Evolutionary conservation across 2,797 vertebrate species (phyloP).

Genomic region (Sebastes iracundus): DNA sequence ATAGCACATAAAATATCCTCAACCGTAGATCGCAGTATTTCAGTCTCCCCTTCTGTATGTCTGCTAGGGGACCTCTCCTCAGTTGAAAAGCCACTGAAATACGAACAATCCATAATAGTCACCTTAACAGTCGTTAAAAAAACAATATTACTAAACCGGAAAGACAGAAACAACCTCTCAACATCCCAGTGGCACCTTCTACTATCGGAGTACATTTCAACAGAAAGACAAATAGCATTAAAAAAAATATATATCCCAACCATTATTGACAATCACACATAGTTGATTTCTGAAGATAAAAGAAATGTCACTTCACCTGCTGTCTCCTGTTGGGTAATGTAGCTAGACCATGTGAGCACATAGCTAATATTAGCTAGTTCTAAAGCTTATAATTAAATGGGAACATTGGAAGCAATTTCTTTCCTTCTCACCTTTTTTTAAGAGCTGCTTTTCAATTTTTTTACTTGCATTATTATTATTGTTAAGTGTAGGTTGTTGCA

Average conservation of each 20-base stretch:
- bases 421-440: not conserved
- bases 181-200: not conserved
- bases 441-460: not conserved
- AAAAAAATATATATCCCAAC: too few species aligned
- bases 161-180: not conserved
- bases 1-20: not conserved
- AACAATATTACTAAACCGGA: not conserved
- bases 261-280: not conserved
- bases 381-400: not conserved
- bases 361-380: not conserved
- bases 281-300: not conserved
- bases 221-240: not conserved
- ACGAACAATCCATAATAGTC: not conserved
- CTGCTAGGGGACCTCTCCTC: not conserved
- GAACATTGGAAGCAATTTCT: not conserved
- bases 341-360: not conserved
- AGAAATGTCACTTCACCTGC: not conserved
- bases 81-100: not conserved
- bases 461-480: not conserved
- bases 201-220: not conserved
- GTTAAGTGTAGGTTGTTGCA: too few species aligned
- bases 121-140: not conserved
- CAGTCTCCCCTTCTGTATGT: not conserved
- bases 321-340: not conserved
- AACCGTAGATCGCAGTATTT: not conserved